Base-by-base conservation (phyloP, 2,113 vertebrate genomes). In the Urocitellus parryii region DNA sequence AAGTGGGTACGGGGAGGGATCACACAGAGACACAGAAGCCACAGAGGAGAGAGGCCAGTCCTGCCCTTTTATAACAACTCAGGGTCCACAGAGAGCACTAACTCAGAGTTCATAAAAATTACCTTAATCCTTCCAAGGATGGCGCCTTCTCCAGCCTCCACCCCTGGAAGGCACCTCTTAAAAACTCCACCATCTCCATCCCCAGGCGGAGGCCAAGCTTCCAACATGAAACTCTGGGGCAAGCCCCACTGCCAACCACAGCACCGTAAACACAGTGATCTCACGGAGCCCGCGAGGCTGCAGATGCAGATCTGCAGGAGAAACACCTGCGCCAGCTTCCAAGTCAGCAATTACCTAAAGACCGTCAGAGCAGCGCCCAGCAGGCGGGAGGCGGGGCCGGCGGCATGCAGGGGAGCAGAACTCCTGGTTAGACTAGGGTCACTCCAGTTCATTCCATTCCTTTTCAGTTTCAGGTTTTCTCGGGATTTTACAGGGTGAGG, bases 351-450 rank as follows among this genome's bases (percentile, higher is more conserved):
- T 13, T 39, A 5, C 13, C 56, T 4, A 0, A 3, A 45, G 13
- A 12, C 77, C 1, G 14, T 25, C 1, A 4, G 32, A 14, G 32
- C 51, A 12, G 4, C 4, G 6, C 1, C 6, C 25, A 5, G 32
- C 0, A 0, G 1, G 12, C 1, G 10, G 65, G 29, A 61, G 0
- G 9, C 20, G 18, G 32, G 32, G 0, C 29, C 7, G 63, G 4
- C 0, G 13, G 63, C 56, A 20, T 20, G 56, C 72, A 25, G 20
- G 1, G 73, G 70, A 56, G 45, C 25, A 4, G 0, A 8, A 37
- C 29, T 39, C 61, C 16, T 10, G 0, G 2, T 12, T 25, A 10
- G 37, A 29, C 17, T 39, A 16, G 42, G 2, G 32, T 39, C 76
- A 13, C 22, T 45, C 24, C 37, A 27, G 77, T 42, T 58, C 32